Conservation (phyloP, 2,113 vertebrate species). For the Rhabdomys dilectus region DNA sequence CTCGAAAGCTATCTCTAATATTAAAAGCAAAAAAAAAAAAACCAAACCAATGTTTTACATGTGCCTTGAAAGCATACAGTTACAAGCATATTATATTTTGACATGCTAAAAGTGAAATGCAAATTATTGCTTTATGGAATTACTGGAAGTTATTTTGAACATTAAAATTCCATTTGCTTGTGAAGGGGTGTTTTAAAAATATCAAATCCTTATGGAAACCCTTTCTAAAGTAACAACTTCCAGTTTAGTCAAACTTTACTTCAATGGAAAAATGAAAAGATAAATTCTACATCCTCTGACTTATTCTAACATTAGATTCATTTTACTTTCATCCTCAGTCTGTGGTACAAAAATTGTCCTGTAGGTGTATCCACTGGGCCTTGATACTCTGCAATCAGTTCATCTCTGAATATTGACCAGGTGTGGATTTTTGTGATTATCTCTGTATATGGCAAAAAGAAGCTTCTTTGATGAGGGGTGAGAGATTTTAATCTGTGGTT, state of each 20-base stretch:
- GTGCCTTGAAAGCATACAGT: neutral
- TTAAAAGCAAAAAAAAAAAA: neutral
- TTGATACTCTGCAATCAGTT: neutral
- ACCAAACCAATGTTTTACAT: neutral
- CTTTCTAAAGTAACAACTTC: neutral
- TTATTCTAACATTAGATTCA: neutral
- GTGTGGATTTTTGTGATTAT: neutral
- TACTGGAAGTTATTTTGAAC: slow-evolving; percentile 33
- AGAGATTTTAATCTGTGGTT: neutral
- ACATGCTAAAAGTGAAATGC: neutral
- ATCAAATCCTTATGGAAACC: slow-evolving; percentile 28
- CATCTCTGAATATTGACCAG: neutral
- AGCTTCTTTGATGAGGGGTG: neutral
- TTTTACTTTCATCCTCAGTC: neutral
- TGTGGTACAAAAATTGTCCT: neutral
- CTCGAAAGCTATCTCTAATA: neutral
- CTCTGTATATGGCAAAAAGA: neutral
- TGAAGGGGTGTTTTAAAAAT: neutral
- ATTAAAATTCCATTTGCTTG: slow-evolving; percentile 54
- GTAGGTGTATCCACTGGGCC: neutral
- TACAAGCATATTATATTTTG: neutral
- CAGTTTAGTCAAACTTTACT: slow-evolving; percentile 20
- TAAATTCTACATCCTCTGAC: neutral
- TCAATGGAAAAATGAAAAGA: neutral
- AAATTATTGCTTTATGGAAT: slow-evolving; percentile 34